Conservation (phyloP, 1,140 invertebrate species). For the Pachypeltis micranthus region DNA sequence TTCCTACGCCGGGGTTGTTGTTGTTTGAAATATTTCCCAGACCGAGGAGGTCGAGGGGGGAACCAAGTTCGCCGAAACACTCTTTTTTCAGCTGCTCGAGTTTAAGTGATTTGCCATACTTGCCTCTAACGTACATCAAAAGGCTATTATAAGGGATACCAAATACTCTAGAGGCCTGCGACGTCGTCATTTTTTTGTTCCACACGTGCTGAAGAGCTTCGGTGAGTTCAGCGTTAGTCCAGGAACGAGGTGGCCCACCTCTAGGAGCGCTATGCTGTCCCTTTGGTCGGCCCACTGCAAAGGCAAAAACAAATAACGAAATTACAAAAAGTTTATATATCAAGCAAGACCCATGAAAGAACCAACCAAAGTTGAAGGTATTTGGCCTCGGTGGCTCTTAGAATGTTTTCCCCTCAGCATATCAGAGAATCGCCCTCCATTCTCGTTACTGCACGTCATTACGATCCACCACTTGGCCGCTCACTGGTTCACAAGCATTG, state of each 20-base stretch:
- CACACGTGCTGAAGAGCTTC: conserved; percentile 80
- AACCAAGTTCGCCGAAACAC: conserved; percentile 54
- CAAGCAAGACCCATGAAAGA: neutral
- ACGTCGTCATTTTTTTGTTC: conserved; percentile 91
- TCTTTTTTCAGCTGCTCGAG: conserved; percentile 75
- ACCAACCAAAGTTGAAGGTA: neutral
- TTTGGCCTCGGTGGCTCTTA: too few relatives aligned
- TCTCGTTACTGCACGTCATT: too few relatives aligned
- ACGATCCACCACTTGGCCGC: too few relatives aligned
- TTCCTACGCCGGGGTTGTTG: conserved; percentile 52
- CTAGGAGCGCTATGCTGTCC: conserved; percentile 78
- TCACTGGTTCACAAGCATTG: too few relatives aligned
- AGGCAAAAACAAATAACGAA: conserved; percentile 17
- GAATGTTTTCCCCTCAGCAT: too few relatives aligned
- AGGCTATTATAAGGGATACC: conserved; percentile 84
- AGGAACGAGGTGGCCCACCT: conserved; percentile 74
- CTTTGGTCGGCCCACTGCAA: conserved; percentile 55
- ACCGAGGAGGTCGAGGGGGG: conserved; percentile 51
- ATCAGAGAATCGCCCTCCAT: too few relatives aligned
- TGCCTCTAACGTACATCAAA: conserved; percentile 83
- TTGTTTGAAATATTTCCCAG: conserved; percentile 46
- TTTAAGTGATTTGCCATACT: conserved; percentile 79
- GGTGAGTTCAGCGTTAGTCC: conserved; percentile 80
- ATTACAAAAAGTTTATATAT: neutral
- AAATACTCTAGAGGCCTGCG: conserved; percentile 76